A percentile compares a stretch with the other conserved stretches of the same genome.
Conservation (phyloP, 2,113 vertebrate species). For the Prochilodus magdalenae region DNA sequence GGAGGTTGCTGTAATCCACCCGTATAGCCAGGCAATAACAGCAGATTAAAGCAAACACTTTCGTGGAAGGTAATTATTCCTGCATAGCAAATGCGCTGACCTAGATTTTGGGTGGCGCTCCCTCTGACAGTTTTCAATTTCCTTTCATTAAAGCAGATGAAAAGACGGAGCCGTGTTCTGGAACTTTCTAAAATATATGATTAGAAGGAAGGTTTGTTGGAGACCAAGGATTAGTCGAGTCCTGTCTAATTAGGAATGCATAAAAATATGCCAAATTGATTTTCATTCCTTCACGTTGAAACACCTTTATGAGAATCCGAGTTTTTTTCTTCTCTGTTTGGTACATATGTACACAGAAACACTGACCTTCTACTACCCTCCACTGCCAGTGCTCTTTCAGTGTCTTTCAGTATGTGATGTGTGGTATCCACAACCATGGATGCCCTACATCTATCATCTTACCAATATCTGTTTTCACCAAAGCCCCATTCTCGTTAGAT, state of each 20-base stretch:
- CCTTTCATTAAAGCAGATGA: constrained; percentile 73
- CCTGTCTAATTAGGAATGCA: constrained; percentile 4
- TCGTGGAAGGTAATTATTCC: constrained; percentile 72
- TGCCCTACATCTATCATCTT: too few species aligned
- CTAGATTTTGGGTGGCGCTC: constrained; percentile 68
- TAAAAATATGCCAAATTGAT: not conserved
- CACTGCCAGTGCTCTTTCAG: too few species aligned
- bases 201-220: constrained; percentile 60
- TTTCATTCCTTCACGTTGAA: constrained; percentile 4
- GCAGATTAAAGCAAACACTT: constrained; percentile 70
- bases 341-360: not conserved
- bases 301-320: not conserved
- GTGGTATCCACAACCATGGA: too few species aligned
- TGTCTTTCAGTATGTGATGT: too few species aligned
- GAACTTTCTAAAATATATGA: constrained; percentile 63
- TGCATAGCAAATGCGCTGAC: constrained; percentile 63
- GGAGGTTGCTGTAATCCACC: constrained; percentile 69
- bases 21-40: constrained; percentile 62
- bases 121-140: constrained; percentile 70
- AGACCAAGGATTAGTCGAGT: constrained; percentile 34
- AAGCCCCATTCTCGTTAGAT: too few species aligned
- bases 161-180: constrained; percentile 59
- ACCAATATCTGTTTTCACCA: too few species aligned
- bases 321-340: not conserved
- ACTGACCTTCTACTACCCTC: too few species aligned